Evolutionary conservation across 2,888 invertebrate species (phyloP), one percentile per base, ranked within the genome.

Genomic region (Ennomos quercinarius): DNA sequence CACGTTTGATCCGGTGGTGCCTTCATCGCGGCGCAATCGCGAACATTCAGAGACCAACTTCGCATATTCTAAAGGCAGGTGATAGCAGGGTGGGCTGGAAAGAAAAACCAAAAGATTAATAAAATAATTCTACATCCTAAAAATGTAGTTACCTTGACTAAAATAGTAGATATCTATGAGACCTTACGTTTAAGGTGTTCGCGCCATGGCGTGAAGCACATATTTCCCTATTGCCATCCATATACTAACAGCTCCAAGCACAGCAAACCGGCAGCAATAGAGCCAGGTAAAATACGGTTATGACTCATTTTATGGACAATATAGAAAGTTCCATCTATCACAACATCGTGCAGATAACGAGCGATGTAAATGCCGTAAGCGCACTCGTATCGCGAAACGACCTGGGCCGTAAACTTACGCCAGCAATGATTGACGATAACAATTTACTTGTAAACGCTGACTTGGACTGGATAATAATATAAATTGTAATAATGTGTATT

Each of bases 1-100:
- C 37, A 89, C 91, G 68, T 84, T 90, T 39, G 84, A 75, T 10
- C 88, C 86, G 8, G 85, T 75, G 0, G 76, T 79, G 11, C 93
- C 92, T 6, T 93, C 93, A 27, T 83, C 78, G 11, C 89, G 80
- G 8, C 90, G 83, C 36, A 91, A 76, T 76, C 94, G 89, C 11
- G 95, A 95, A 77, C 96, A 97, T 79, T 97, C 96, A 0, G 96
- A 95, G 10, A 97, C 96, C 72, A 97, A 87, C 82, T 96, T 96
- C 1, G 97, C 96, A 78, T 97, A 97, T 78, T 97, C 97, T 76
- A 96, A 89, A 0, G 97, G 97, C 37, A 97, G 87, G 77, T 97
- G 97, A 84, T 95, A 97, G 44, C 97, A 96, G 50, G 95, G 92
- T 3, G 97, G 97, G 75, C 96, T 96, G 89, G 11, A 81, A 51